These are phyloP conservation scores for Zosterops lateralis DNA, from an alignment of 2,113 vertebrate genomes.

Conservation along the genomic window DNA sequence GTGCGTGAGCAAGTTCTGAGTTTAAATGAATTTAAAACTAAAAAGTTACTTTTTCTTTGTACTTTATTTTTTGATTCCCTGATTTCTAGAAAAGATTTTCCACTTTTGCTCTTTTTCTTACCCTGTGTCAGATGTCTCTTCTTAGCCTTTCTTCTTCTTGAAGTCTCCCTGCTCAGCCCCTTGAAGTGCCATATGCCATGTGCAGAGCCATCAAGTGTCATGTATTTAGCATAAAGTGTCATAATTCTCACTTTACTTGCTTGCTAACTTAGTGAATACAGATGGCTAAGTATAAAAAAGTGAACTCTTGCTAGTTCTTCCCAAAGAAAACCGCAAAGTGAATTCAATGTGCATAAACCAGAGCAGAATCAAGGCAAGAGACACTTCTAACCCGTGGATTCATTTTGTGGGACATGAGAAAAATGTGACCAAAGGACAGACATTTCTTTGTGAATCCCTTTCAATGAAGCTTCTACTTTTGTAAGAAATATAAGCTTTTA, in stretches of 20 bases:
- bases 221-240: slow-evolving; percentile 45
- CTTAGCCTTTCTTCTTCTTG: neutral
- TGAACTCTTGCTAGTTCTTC: slow-evolving; percentile 21
- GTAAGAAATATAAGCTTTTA: neutral
- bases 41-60: neutral
- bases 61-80: neutral
- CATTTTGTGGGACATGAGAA: neutral
- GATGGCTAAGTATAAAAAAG: slow-evolving; percentile 33
- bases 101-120: neutral
- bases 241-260: slow-evolving; percentile 43
- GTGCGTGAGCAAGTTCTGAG: neutral
- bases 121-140: neutral
- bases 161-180: neutral
- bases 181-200: neutral
- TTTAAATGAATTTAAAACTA: neutral
- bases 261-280: slow-evolving; percentile 36
- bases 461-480: neutral
- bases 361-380: neutral
- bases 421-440: neutral
- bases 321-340: slow-evolving; percentile 2
- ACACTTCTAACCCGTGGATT: neutral
- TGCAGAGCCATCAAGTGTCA: slow-evolving; percentile 20
- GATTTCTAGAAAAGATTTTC: neutral
- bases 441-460: neutral
- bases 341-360: neutral